A percentile compares a stretch with the other conserved stretches of the same genome.
These are phyloP conservation scores for Mycteria americana DNA, from an alignment of 2,797 vertebrate genomes.

Conservation along the genomic window DNA sequence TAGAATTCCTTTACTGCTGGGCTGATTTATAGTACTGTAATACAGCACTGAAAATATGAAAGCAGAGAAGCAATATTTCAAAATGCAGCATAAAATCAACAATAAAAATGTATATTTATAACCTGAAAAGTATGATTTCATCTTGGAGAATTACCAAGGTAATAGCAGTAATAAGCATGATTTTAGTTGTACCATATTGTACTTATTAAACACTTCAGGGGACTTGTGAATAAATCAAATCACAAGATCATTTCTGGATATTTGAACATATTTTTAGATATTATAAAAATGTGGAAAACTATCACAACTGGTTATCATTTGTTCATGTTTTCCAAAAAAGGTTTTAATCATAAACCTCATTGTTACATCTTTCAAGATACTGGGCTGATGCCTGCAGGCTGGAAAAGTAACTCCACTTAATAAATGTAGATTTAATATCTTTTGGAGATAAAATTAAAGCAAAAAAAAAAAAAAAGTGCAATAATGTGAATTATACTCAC, in stretches of 20 bases:
- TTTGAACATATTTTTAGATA: constrained; percentile 80
- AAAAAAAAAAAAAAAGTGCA: constrained; percentile 42
- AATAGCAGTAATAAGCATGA: constrained; percentile 83
- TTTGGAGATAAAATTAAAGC: constrained; percentile 67
- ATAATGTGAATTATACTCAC: constrained; percentile 43
- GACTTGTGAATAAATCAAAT: constrained; percentile 84
- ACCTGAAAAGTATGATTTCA: constrained; percentile 86
- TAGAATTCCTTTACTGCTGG: constrained; percentile 78
- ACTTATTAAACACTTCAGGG: constrained; percentile 82
- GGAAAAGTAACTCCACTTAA: constrained; percentile 69
- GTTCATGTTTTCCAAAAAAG: constrained; percentile 72
- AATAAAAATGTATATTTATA: constrained; percentile 87
- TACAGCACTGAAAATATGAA: constrained; percentile 84
- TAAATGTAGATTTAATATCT: constrained; percentile 71
- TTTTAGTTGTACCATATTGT: constrained; percentile 83
- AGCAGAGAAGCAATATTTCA: constrained; percentile 86
- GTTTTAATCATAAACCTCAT: constrained; percentile 74
- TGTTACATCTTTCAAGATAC: constrained; percentile 69
- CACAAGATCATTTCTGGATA: constrained; percentile 79
- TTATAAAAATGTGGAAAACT: constrained; percentile 78
- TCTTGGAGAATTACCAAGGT: constrained; percentile 85
- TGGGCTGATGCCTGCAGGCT: constrained; percentile 37
- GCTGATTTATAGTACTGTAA: constrained; percentile 82
- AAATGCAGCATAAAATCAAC: constrained; percentile 84
- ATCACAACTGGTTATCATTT: constrained; percentile 82